These are phyloP conservation scores for Micrastur ruficollis DNA, from an alignment of 2,797 vertebrate species.

Conservation along the genomic window DNA sequence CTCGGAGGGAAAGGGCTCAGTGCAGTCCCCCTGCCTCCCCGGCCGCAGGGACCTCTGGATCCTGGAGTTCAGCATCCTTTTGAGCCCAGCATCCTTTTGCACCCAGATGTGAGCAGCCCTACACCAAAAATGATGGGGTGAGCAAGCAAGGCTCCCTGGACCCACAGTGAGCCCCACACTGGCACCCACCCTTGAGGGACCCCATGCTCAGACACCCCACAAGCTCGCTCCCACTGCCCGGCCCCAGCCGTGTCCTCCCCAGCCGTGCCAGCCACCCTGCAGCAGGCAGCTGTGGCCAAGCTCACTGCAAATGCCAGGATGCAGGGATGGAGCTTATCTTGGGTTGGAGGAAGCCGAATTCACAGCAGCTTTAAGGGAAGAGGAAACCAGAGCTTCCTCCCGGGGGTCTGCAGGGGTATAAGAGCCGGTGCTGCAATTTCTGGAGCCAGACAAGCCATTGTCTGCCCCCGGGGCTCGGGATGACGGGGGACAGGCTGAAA, in stretches of 20 bases:
- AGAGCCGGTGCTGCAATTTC: background rate
- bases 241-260: rapidly evolving
- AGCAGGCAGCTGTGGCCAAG: background rate
- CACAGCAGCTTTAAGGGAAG: background rate
- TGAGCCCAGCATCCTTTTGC: background rate
- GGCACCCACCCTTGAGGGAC: background rate
- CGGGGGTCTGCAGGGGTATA: rapidly evolving
- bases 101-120: background rate
- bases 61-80: background rate
- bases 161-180: background rate
- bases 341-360: background rate
- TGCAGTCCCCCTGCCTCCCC: background rate
- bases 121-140: background rate
- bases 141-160: rapidly evolving
- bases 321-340: background rate
- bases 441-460: background rate
- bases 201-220: background rate
- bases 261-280: background rate
- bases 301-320: background rate
- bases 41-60: background rate
- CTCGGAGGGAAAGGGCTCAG: background rate
- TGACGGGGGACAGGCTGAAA: background rate
- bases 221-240: rapidly evolving
- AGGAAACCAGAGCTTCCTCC: slow-evolving; percentile 36
- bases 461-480: background rate